Evolutionary conservation across 2,888 invertebrate species (phyloP).

Genomic region (Flexamia atlantica): DNA sequence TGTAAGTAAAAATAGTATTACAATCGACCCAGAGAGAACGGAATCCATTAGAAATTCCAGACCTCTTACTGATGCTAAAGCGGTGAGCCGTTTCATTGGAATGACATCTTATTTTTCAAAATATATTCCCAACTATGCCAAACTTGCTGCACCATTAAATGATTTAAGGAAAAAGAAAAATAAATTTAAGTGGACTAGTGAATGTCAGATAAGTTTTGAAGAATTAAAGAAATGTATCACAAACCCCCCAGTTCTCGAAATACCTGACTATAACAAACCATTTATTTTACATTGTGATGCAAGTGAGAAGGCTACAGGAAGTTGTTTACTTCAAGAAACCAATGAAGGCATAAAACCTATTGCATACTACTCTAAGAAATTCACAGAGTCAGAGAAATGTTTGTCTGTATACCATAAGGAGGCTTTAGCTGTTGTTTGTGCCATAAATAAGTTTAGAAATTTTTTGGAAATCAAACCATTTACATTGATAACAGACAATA

Average conservation of each 20-base stretch:
- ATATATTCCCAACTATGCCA: not conserved
- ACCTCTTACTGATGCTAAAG: not conserved
- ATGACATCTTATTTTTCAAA: slow-evolving; percentile 40
- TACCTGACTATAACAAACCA: slow-evolving; percentile 21
- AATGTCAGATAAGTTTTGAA: not conserved
- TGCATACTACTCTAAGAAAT: slow-evolving; percentile 12
- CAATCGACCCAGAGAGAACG: slow-evolving; percentile 26
- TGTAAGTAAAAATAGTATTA: not conserved
- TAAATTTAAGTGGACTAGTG: slow-evolving; percentile 14
- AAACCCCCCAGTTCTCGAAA: slow-evolving; percentile 23
- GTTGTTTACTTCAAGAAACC: not conserved
- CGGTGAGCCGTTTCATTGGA: slow-evolving; percentile 21
- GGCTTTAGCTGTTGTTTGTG: slow-evolving; percentile 10
- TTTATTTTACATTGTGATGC: slow-evolving; percentile 36
- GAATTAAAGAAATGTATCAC: slow-evolving; percentile 16
- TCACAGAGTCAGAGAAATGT: slow-evolving; percentile 1
- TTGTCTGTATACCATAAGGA: slow-evolving; percentile 22
- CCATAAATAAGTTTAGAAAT: not conserved
- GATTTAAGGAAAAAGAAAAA: slow-evolving; percentile 35
- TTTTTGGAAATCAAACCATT: slow-evolving; percentile 26
- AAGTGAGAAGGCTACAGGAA: not conserved
- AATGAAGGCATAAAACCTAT: not conserved
- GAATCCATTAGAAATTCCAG: not conserved
- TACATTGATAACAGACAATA: slow-evolving; percentile 9
- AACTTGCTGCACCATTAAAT: too few species aligned